Evolutionary conservation across 30 jellyfish, hydroid and myxozoan species (phyloP).

Genomic region (Sanderia malayensis): DNA sequence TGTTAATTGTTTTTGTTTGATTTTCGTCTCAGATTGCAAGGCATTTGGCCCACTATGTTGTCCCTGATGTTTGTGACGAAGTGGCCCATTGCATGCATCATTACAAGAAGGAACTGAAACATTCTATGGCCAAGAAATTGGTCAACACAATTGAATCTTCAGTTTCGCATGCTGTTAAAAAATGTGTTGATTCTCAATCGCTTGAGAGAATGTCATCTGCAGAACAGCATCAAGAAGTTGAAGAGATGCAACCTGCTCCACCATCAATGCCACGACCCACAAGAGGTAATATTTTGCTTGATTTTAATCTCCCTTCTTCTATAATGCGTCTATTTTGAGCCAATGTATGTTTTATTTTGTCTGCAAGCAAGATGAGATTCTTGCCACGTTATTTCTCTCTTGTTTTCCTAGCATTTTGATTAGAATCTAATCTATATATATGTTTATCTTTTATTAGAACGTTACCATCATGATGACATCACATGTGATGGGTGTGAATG

Average conservation of each 20-base stretch:
- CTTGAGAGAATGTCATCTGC: conserved; percentile 10
- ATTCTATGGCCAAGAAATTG: conserved; percentile 12
- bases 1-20: too few species aligned
- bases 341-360: too few species aligned
- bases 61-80: conserved; percentile 63
- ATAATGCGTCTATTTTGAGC: too few species aligned
- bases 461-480: conserved; percentile 59
- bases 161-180: conserved; percentile 2
- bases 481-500: conserved; percentile 85
- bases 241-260: too few species aligned
- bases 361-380: too few species aligned
- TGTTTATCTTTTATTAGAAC: too few species aligned
- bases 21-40: conserved; percentile 43
- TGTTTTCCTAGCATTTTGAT: too few species aligned
- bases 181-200: neutral
- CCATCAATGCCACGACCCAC: too few species aligned
- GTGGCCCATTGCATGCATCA: conserved; percentile 64
- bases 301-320: too few species aligned
- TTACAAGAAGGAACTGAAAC: conserved; percentile 23
- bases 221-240: neutral
- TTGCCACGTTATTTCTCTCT: too few species aligned
- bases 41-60: conserved; percentile 34
- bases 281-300: too few species aligned
- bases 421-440: too few species aligned
- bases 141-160: conserved; percentile 19